Percentiles rank a stretch among this genome's conserved stretches.
phyloP scores from a whole-genome alignment of 2,888 invertebrate genomes.

The Arctia plantaginis region DNA sequence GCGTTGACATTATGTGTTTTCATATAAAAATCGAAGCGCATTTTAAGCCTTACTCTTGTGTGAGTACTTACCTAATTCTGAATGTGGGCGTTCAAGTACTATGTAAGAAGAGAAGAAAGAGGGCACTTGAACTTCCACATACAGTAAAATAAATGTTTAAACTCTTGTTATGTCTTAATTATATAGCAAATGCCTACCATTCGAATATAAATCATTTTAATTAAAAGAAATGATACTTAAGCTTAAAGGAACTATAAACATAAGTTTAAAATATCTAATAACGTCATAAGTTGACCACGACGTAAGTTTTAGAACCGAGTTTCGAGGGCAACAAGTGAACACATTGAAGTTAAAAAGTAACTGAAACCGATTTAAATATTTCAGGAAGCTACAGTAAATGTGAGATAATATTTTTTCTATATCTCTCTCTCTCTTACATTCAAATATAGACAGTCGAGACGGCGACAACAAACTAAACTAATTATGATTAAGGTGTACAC shows the following conservation, averaged over 20 bases:
- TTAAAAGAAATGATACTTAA: not conserved
- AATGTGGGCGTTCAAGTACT: not conserved
- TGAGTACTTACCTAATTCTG: not conserved
- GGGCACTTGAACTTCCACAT: not conserved
- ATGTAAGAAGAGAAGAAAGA: not conserved
- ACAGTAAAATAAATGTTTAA: not conserved
- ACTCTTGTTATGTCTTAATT: not conserved
- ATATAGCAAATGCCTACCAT: not conserved
- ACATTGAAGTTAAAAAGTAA: not conserved
- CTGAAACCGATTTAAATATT: not conserved
- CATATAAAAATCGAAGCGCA: too few species aligned
- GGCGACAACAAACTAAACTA: slow-evolving; percentile 4
- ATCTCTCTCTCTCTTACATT: not conserved
- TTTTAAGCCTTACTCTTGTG: not conserved
- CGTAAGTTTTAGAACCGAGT: not conserved
- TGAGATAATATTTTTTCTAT: not conserved
- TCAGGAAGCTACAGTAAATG: not conserved
- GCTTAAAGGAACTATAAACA: slow-evolving; percentile 1
- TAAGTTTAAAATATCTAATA: not conserved
- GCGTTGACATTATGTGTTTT: too few species aligned
- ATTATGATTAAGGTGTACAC: not conserved
- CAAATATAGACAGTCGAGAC: not conserved
- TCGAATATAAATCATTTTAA: not conserved
- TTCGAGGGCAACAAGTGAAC: not conserved
- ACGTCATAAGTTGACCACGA: not conserved